phyloP scores from a whole-genome alignment of 2,797 vertebrate species.

The Sebastes matsubarae region DNA sequence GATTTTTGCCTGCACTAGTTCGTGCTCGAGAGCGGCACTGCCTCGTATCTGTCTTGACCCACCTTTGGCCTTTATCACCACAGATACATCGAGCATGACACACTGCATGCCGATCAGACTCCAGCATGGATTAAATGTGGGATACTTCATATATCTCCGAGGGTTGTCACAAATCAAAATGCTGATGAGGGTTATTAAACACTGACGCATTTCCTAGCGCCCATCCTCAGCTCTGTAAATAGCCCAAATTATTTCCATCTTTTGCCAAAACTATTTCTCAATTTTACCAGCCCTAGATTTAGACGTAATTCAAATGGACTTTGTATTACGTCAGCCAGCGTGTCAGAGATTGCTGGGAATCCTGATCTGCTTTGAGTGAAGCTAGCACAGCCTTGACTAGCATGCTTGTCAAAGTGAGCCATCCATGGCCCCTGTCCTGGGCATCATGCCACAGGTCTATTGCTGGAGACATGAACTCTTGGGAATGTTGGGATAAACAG shows the following conservation, averaged over 20 bases:
- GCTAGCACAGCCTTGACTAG: slow-evolving; percentile 65
- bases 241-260: slow-evolving; percentile 54
- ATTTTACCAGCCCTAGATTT: slow-evolving; percentile 65
- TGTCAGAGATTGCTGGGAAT: slow-evolving; percentile 69
- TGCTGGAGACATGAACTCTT: slow-evolving; percentile 81
- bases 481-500: slow-evolving; percentile 78
- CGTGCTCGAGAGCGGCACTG: neutral
- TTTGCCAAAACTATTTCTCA: slow-evolving; percentile 57
- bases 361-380: slow-evolving; percentile 64
- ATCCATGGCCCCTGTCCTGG: slow-evolving; percentile 69
- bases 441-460: slow-evolving; percentile 79
- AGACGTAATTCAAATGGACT: slow-evolving; percentile 67
- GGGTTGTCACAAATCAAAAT: slow-evolving; percentile 63
- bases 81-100: slow-evolving; percentile 61
- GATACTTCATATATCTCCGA: slow-evolving; percentile 58
- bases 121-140: slow-evolving; percentile 69
- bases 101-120: slow-evolving; percentile 53
- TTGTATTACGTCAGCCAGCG: slow-evolving; percentile 59
- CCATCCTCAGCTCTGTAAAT: slow-evolving; percentile 57
- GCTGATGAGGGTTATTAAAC: slow-evolving; percentile 59
- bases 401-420: slow-evolving; percentile 70
- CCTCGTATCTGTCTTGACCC: slow-evolving; percentile 35
- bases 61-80: slow-evolving; percentile 62
- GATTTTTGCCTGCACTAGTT: neutral
- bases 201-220: slow-evolving; percentile 37